phyloP scores from a whole-genome alignment of 2,888 invertebrate species.

The Ceramica pisi region DNA sequence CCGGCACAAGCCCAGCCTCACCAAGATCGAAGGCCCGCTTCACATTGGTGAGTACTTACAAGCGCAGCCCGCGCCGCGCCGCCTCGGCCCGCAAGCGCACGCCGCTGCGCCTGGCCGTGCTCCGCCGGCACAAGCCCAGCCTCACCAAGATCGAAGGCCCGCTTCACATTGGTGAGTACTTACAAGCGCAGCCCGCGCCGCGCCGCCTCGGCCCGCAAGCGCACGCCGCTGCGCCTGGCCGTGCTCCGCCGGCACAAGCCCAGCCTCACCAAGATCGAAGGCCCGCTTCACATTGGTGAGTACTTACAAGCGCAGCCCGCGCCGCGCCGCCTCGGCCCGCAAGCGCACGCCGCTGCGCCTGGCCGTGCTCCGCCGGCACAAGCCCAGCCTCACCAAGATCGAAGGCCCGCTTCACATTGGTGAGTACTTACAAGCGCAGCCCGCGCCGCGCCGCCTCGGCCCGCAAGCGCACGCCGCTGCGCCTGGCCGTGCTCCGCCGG shows the following conservation, averaged over 20 bases:
- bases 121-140: constrained; percentile 61
- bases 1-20: constrained; percentile 61
- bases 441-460: constrained; percentile 34
- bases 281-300: constrained; percentile 77
- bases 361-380: constrained; percentile 70
- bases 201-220: constrained; percentile 45
- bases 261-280: constrained; percentile 78
- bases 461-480: constrained; percentile 70
- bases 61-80: constrained; percentile 49
- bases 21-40: constrained; percentile 80
- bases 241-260: constrained; percentile 69
- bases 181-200: constrained; percentile 57
- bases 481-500: constrained; percentile 72
- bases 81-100: constrained; percentile 63
- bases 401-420: constrained; percentile 77
- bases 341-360: constrained; percentile 74
- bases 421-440: constrained; percentile 67
- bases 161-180: constrained; percentile 72
- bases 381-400: constrained; percentile 75
- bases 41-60: constrained; percentile 73
- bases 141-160: constrained; percentile 81
- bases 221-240: constrained; percentile 74
- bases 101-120: constrained; percentile 75
- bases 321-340: constrained; percentile 30
- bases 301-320: constrained; percentile 57